A percentile compares a stretch with the other conserved stretches of the same genome.
phyloP scores from a whole-genome alignment of 2,113 vertebrate species.

The Vulpes vulpes region DNA sequence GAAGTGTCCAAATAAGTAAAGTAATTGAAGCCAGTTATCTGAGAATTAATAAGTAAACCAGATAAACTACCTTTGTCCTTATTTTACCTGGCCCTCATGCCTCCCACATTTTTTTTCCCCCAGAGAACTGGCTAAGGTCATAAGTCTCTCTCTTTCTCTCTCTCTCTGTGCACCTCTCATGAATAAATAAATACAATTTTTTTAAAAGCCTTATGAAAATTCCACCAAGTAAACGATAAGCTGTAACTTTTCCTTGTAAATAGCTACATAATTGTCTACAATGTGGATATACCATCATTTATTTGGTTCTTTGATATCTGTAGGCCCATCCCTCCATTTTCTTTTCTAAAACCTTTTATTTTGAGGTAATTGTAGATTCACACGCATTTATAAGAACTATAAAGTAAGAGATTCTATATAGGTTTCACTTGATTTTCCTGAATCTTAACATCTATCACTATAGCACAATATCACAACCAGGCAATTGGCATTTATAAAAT shows the following conservation, averaged over 20 bases:
- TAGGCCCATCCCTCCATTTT: neutral
- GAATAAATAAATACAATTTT: too few relatives aligned
- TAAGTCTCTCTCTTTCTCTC: too few relatives aligned
- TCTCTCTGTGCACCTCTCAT: too few relatives aligned
- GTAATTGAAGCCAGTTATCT: too few relatives aligned
- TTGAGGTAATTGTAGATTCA: conserved; percentile 12
- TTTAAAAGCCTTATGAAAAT: neutral
- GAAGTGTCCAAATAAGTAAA: too few relatives aligned
- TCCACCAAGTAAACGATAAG: conserved; percentile 20
- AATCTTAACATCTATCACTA: neutral
- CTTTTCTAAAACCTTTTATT: neutral
- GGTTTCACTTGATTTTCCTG: neutral
- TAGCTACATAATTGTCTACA: neutral
- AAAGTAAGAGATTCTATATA: neutral
- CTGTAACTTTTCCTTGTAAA: conserved; percentile 46
- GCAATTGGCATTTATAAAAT: neutral
- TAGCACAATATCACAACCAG: neutral
- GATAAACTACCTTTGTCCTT: too few relatives aligned
- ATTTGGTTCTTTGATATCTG: conserved; percentile 20
- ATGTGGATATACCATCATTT: neutral
- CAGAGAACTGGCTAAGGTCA: too few relatives aligned
- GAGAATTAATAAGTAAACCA: too few relatives aligned
- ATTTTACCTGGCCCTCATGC: too few relatives aligned
- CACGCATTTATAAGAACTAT: neutral
- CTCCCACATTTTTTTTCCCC: too few relatives aligned